Evolutionary conservation across 1,140 invertebrate genomes (phyloP).

Genomic region (Eriocheir sinensis): DNA sequence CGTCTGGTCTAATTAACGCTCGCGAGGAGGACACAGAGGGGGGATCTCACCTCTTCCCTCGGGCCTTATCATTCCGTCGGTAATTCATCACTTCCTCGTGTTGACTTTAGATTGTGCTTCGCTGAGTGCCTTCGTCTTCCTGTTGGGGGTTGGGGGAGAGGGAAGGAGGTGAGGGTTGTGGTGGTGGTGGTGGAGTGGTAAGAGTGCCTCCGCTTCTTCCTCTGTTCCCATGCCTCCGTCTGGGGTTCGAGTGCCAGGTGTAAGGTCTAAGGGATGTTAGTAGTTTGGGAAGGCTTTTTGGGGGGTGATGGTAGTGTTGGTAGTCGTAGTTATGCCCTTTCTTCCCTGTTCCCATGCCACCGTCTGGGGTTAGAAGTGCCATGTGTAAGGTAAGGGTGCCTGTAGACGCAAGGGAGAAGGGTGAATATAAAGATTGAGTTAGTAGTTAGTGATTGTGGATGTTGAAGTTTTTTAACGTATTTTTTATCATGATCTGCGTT

Average conservation of each 20-base stretch:
- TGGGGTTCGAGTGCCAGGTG: neutral
- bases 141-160: neutral
- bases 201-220: neutral
- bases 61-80: conserved; percentile 16
- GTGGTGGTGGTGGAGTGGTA: no score
- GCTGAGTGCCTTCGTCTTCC: neutral
- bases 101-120: conserved; percentile 42
- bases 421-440: no score
- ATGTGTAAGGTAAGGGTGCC: neutral
- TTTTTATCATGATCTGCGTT: no score
- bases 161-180: neutral
- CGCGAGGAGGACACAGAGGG: conserved; percentile 38
- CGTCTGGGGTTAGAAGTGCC: neutral
- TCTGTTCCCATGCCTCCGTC: neutral
- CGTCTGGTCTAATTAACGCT: conserved; percentile 67
- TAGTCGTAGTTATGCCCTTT: no score
- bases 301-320: no score
- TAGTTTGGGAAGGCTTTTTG: no score
- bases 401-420: neutral
- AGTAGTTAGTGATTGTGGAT: no score
- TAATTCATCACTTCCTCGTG: conserved; percentile 58
- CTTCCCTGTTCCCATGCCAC: no score
- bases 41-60: neutral
- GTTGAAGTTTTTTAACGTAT: no score
- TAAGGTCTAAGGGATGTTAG: no score